Conservation (phyloP, 2,113 vertebrate genomes). For the Platanista minor region DNA sequence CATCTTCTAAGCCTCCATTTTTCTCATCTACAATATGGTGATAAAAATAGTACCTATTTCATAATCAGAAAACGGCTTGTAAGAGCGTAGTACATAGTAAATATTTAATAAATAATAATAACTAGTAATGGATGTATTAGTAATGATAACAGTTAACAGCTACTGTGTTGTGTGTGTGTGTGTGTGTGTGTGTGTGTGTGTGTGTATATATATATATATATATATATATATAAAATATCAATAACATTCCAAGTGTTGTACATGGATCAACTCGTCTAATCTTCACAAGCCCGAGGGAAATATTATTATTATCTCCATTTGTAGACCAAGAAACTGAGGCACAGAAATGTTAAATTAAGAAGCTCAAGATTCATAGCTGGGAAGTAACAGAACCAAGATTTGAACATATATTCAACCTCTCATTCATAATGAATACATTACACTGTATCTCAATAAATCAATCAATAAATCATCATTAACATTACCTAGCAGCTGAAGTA, state of each 20-base stretch:
- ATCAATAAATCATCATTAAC: background rate
- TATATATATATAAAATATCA: background rate
- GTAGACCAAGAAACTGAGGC: background rate
- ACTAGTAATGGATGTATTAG: background rate
- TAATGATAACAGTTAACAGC: background rate
- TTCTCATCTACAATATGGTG: background rate
- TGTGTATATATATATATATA: too few species aligned
- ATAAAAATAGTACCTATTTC: background rate
- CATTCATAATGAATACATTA: background rate
- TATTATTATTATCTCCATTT: background rate
- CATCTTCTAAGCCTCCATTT: background rate
- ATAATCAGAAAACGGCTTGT: background rate
- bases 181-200: rapidly evolving
- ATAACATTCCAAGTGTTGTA: background rate
- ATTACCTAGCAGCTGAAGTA: background rate
- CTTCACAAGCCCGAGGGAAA: background rate
- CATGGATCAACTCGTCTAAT: background rate
- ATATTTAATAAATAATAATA: background rate
- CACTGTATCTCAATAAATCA: background rate
- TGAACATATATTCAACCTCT: background rate
- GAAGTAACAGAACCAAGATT: background rate
- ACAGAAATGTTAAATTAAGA: background rate
- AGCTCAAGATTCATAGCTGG: background rate
- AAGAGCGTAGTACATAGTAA: background rate
- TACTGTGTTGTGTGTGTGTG: background rate